Conservation (phyloP, 1,140 invertebrate species). For the Orius insidiosus region DNA sequence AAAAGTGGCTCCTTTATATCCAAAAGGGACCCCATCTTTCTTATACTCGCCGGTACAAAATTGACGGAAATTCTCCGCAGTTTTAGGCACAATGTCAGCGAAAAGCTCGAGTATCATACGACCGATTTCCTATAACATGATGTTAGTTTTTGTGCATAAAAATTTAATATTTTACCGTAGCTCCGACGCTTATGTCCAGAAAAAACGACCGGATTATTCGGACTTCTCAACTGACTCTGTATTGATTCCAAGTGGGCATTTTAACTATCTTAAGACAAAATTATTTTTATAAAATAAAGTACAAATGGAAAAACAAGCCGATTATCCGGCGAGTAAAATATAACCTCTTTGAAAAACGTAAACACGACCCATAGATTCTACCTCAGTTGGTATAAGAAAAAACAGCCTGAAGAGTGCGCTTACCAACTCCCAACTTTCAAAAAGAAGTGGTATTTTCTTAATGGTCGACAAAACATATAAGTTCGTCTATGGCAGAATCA, state of each 20-base stretch:
- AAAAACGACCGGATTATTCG: slow-evolving; percentile 89
- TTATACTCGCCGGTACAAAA: slow-evolving; percentile 93
- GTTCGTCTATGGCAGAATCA: no score
- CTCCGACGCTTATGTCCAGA: slow-evolving; percentile 52
- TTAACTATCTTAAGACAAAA: not conserved
- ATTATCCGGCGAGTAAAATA: no score
- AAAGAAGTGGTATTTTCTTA: no score
- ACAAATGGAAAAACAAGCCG: no score
- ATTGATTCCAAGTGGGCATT: slow-evolving; percentile 87
- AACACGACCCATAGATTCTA: no score
- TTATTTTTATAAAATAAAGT: no score
- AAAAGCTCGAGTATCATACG: slow-evolving; percentile 93
- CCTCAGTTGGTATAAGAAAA: no score
- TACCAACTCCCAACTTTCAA: no score
- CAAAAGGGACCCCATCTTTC: slow-evolving; percentile 84
- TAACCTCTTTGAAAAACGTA: no score
- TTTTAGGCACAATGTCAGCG: slow-evolving; percentile 91
- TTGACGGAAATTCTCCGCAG: slow-evolving; percentile 96
- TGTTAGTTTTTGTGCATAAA: not conserved
- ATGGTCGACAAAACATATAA: no score
- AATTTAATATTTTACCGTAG: slow-evolving; percentile 28
- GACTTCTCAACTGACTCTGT: slow-evolving; percentile 72
- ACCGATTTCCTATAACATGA: slow-evolving; percentile 51
- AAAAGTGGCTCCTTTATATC: slow-evolving; percentile 91
- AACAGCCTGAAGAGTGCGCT: no score